Conservation (phyloP, 2,797 vertebrate species). For the Orestias chungarensis region DNA sequence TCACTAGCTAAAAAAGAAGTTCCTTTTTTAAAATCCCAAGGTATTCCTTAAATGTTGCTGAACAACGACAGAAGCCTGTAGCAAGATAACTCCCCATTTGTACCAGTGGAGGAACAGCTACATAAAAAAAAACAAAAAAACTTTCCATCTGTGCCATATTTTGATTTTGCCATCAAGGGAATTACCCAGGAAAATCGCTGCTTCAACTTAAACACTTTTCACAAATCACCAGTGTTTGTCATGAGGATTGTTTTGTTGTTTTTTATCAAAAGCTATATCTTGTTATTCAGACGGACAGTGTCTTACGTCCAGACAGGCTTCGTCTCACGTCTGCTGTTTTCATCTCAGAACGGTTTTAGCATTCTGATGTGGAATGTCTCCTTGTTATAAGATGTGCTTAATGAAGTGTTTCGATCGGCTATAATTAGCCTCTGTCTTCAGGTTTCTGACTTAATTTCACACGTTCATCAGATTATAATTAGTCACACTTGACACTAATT, state of each 20-base stretch:
- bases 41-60: not conserved
- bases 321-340: conserved; percentile 33
- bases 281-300: conserved; percentile 16
- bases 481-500: conserved; percentile 82
- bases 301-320: conserved; percentile 31
- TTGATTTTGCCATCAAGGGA: conserved; percentile 27
- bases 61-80: conserved; percentile 9
- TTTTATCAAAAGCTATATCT: conserved; percentile 26
- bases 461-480: conserved; percentile 82
- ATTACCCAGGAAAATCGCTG: conserved; percentile 18
- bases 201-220: conserved; percentile 9
- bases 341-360: conserved; percentile 51
- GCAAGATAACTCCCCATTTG: conserved; percentile 8
- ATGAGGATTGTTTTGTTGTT: not conserved
- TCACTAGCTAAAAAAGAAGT: not conserved
- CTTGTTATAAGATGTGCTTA: conserved; percentile 72
- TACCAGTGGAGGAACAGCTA: conserved; percentile 12
- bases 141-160: conserved; percentile 12
- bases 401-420: conserved; percentile 80
- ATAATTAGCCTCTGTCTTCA: conserved; percentile 79
- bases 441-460: conserved; percentile 82
- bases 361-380: conserved; percentile 70
- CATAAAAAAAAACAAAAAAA: conserved; percentile 3
- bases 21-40: conserved; percentile 9
- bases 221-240: not conserved